Conservation (phyloP, 1,140 invertebrate genomes). For the Capitella teleta region DNA sequence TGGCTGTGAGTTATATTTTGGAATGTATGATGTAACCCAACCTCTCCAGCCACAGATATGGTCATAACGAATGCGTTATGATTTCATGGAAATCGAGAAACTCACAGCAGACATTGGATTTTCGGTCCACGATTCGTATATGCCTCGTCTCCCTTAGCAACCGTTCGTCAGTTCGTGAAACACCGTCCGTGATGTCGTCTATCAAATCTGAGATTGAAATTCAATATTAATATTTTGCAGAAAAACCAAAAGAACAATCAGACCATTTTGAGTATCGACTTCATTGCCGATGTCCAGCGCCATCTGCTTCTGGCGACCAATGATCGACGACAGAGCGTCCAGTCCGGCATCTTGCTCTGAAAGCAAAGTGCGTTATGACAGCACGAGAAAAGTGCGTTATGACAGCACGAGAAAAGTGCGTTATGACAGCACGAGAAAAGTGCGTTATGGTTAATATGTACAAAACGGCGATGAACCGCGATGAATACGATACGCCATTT, state of each 20-base stretch:
- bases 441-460: not conserved
- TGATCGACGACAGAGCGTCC: conserved; percentile 62
- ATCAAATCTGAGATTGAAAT: conserved; percentile 55
- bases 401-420: not conserved
- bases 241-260: not conserved
- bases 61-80: too few relatives aligned
- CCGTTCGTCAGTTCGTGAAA: conserved; percentile 57
- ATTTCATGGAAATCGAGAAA: too few relatives aligned
- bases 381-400: not conserved
- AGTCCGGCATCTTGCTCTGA: conserved; percentile 65
- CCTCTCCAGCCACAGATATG: too few relatives aligned
- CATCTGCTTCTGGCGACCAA: conserved; percentile 64
- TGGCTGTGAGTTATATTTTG: too few relatives aligned
- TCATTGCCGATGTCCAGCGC: conserved; percentile 62
- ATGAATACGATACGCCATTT: not conserved
- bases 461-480: not conserved
- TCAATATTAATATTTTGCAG: conserved; percentile 4
- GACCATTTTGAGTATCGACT: conserved; percentile 68
- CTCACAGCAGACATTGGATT: conserved; percentile 58
- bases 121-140: conserved; percentile 53
- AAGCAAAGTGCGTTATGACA: conserved; percentile 21
- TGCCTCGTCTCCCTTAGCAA: conserved; percentile 56
- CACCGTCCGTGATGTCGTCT: conserved; percentile 62
- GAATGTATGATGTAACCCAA: too few relatives aligned
- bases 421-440: not conserved